These are phyloP conservation scores for Lateolabrax maculatus DNA, from an alignment of 2,797 vertebrate genomes.

Conservation along the genomic window DNA sequence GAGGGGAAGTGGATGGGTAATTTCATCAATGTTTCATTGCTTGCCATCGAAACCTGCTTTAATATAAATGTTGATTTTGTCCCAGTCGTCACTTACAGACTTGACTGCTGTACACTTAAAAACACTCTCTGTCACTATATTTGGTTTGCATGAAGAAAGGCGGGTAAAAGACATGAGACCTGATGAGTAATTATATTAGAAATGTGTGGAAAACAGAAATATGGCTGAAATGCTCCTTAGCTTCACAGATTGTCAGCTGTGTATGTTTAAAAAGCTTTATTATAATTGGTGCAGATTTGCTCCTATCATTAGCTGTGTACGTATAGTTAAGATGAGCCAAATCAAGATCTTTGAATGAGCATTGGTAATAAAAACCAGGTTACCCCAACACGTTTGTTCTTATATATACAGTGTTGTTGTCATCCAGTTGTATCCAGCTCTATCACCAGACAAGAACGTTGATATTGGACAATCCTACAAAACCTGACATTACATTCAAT, in stretches of 20 bases:
- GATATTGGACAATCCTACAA: background rate
- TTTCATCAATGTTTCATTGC: slow-evolving; percentile 75
- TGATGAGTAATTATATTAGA: background rate
- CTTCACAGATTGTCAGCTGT: background rate
- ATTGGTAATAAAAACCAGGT: background rate
- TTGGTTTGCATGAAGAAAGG: background rate
- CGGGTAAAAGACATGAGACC: fast-evolving
- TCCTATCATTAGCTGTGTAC: background rate
- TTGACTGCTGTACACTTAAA: slow-evolving; percentile 16
- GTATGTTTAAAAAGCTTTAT: background rate
- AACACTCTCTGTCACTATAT: slow-evolving; percentile 14
- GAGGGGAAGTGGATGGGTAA: slow-evolving; percentile 70
- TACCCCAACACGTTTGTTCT: background rate
- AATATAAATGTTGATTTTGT: slow-evolving; percentile 57
- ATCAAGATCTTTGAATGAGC: background rate
- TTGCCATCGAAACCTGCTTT: slow-evolving; percentile 44
- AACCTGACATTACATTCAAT: background rate
- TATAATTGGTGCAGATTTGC: background rate
- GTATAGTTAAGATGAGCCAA: background rate
- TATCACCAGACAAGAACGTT: background rate
- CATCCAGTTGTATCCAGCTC: background rate
- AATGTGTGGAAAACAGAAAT: background rate
- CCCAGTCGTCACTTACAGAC: slow-evolving; percentile 34
- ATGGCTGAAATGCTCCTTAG: background rate
- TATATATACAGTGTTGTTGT: background rate